A percentile compares a stretch with the other conserved stretches of the same genome.
phyloP scores from a whole-genome alignment of 2,797 vertebrate species.

The Cephalopachus bancanus region DNA sequence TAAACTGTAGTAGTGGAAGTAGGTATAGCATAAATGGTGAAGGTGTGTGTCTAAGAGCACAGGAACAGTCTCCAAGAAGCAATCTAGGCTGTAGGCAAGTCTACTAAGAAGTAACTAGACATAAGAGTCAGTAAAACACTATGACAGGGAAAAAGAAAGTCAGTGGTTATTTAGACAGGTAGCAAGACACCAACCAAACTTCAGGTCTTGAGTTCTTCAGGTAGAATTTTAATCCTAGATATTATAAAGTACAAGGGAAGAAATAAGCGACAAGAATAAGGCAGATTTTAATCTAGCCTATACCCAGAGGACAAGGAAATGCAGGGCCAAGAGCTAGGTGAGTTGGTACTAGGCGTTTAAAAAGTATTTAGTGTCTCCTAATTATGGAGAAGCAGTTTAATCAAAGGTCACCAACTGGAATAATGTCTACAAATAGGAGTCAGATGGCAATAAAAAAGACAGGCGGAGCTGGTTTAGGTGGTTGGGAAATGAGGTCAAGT shows the following conservation, averaged over 20 bases:
- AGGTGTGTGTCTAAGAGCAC: not conserved
- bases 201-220: not conserved
- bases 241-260: not conserved
- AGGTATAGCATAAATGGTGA: not conserved
- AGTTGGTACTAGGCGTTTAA: not conserved
- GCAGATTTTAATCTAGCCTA: not conserved
- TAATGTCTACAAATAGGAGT: not conserved
- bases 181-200: not conserved
- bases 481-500: fast-evolving
- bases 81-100: not conserved
- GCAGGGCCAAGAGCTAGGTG: not conserved
- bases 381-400: not conserved
- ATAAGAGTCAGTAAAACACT: not conserved
- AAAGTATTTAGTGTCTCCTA: not conserved
- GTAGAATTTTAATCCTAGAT: not conserved
- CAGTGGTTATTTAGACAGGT: not conserved
- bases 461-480: not conserved
- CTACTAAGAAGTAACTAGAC: not conserved
- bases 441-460: not conserved
- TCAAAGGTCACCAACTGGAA: not conserved
- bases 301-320: not conserved
- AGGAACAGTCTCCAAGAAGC: not conserved
- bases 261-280: not conserved
- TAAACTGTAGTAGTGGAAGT: not conserved
- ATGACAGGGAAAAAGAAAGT: not conserved